Percentiles rank a stretch among this genome's conserved stretches.
phyloP scores from a whole-genome alignment of 2,797 vertebrate genomes.

The Cichlasoma orientale region DNA sequence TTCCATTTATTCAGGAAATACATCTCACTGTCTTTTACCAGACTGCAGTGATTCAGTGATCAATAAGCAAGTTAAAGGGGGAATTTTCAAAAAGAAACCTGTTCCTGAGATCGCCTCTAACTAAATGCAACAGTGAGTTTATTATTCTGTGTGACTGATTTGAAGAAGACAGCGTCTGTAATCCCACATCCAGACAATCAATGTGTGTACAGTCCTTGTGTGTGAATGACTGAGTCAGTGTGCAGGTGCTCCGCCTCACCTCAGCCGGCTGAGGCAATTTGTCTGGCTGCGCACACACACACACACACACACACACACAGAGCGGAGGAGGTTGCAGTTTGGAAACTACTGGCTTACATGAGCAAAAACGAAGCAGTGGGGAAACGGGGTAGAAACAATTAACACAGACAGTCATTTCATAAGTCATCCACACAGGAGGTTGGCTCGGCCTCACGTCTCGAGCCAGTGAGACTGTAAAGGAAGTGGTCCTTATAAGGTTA shows the following conservation, averaged over 20 bases:
- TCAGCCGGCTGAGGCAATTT: constrained; percentile 34
- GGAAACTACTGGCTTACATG: constrained; percentile 39
- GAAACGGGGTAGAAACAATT: constrained; percentile 33
- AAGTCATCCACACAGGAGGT: constrained; percentile 23
- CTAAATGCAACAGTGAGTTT: neutral
- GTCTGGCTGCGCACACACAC: constrained; percentile 41
- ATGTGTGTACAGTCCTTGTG: constrained; percentile 26
- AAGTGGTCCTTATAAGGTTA: constrained; percentile 43
- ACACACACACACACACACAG: constrained; percentile 34
- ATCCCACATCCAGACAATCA: constrained; percentile 60
- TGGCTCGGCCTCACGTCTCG: neutral
- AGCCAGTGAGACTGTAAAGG: neutral
- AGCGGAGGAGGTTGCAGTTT: constrained; percentile 24
- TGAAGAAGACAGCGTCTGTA: constrained; percentile 41
- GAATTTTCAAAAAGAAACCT: neutral
- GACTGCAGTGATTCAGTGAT: neutral
- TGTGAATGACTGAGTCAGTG: constrained; percentile 52
- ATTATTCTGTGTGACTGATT: constrained; percentile 21
- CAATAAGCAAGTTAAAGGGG: neutral
- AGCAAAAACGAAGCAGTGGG: constrained; percentile 22
- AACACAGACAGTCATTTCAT: constrained; percentile 54
- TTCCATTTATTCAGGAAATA: neutral
- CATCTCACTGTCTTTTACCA: neutral
- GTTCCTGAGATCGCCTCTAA: neutral
- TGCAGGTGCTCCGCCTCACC: constrained; percentile 57